phyloP scores from a whole-genome alignment of 2,113 vertebrate species.

The Protobothrops flavoviridis region DNA sequence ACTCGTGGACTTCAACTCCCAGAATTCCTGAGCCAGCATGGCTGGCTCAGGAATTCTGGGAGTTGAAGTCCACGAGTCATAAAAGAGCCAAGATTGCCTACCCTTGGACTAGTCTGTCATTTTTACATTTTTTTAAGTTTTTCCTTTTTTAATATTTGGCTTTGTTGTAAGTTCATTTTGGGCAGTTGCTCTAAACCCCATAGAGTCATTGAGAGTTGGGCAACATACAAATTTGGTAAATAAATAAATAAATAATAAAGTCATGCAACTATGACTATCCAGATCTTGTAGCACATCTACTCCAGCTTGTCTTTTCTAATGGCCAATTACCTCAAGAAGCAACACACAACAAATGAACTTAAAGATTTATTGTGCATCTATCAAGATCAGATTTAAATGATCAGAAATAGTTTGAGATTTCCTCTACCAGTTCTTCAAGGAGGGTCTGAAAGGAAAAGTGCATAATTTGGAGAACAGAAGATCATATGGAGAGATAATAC shows the following conservation, averaged over 20 bases:
- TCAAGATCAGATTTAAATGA: neutral
- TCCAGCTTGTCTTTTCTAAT: neutral
- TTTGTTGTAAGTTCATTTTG: neutral
- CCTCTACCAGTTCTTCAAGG: neutral
- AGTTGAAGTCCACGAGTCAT: too few relatives aligned
- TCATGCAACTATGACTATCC: neutral
- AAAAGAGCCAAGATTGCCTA: too few relatives aligned
- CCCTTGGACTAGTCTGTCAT: neutral
- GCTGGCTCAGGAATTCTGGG: too few relatives aligned
- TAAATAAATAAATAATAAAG: neutral
- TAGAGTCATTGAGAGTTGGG: neutral
- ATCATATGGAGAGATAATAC: neutral
- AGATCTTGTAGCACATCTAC: neutral
- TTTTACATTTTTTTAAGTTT: neutral
- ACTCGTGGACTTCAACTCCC: too few relatives aligned
- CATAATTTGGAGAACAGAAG: neutral
- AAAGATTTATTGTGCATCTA: neutral
- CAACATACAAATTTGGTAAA: neutral
- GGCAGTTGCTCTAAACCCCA: neutral
- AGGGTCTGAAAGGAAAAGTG: neutral
- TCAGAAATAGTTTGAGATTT: neutral
- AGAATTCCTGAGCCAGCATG: too few relatives aligned
- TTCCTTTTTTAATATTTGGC: neutral
- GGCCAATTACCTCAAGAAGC: neutral
- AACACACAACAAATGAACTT: neutral